These are phyloP conservation scores for Prostheceraeus crozeri DNA, from an alignment of 2,888 invertebrate species.

Conservation along the genomic window DNA sequence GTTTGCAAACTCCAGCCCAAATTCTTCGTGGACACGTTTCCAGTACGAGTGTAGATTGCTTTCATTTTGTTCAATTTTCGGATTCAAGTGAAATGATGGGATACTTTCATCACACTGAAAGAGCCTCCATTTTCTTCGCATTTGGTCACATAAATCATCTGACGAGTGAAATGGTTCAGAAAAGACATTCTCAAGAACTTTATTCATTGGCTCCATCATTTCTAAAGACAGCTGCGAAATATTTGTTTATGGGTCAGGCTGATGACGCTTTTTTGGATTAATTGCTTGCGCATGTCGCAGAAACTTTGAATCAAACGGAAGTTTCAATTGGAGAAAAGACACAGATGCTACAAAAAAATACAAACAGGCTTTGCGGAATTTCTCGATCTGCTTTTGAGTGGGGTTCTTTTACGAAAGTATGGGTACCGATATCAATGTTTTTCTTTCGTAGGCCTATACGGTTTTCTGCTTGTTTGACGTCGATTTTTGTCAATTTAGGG, in stretches of 20 bases:
- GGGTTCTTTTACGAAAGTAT: constrained; percentile 5
- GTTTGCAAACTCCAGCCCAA: too few relatives aligned
- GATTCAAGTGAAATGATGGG: constrained; percentile 23
- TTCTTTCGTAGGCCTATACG: too few relatives aligned
- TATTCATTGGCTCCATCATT: constrained; percentile 25
- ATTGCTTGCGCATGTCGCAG: constrained; percentile 2
- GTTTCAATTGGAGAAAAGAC: neutral
- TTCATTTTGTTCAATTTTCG: too few relatives aligned
- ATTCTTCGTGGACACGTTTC: too few relatives aligned
- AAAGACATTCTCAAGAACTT: constrained; percentile 19
- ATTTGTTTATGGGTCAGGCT: constrained; percentile 5
- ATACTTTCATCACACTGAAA: constrained; percentile 27
- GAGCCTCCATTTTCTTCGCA: constrained; percentile 19
- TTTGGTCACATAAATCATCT: constrained; percentile 28
- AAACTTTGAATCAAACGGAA: constrained; percentile 15
- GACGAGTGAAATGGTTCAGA: constrained; percentile 22
- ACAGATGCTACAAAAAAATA: neutral
- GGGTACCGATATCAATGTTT: constrained; percentile 17
- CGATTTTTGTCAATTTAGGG: constrained; percentile 18
- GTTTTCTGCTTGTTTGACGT: too few relatives aligned
- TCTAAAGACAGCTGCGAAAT: constrained; percentile 24
- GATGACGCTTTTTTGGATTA: constrained; percentile 17
- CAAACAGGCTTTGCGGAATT: constrained; percentile 1
- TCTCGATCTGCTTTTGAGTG: constrained; percentile 6
- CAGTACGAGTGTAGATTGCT: too few relatives aligned